A percentile compares a stretch with the other conserved stretches of the same genome.
These are phyloP conservation scores for Daubentonia madagascariensis DNA, from an alignment of 2,113 vertebrate genomes.

Conservation along the genomic window DNA sequence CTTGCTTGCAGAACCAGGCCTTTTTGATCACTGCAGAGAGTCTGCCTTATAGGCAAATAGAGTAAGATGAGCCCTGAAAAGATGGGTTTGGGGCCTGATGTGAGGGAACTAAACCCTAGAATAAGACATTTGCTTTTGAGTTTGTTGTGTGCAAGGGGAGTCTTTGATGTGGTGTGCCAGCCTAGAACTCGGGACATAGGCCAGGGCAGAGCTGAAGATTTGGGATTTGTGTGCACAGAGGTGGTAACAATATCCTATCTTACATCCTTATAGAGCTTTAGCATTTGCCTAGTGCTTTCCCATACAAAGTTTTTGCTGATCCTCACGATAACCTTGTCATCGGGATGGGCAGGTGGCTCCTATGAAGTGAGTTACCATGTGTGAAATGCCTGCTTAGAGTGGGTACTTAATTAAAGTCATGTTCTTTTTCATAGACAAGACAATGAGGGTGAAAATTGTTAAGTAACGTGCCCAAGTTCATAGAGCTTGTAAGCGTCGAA, in stretches of 20 bases:
- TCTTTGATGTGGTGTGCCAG: neutral
- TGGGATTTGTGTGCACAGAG: neutral
- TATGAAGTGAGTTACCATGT: neutral
- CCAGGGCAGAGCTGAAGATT: neutral
- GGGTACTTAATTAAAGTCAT: neutral
- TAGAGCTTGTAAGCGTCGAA: neutral
- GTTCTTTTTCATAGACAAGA: neutral
- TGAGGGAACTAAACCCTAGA: neutral
- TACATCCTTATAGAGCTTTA: neutral
- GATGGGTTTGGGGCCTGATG: neutral
- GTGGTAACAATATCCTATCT: neutral
- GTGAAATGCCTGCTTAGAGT: neutral
- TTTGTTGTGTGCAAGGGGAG: neutral
- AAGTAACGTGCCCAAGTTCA: neutral
- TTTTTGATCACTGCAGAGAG: neutral
- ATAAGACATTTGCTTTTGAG: neutral
- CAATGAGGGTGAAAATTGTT: neutral
- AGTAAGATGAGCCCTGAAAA: neutral
- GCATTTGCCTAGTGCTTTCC: neutral
- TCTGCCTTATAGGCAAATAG: neutral
- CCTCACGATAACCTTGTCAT: neutral
- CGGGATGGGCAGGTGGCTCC: neutral
- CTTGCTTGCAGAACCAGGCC: neutral
- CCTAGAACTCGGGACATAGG: neutral
- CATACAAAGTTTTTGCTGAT: neutral